Conservation (phyloP, 92 coral and sea anemone genomes). For the Palythoa caribaeorum region DNA sequence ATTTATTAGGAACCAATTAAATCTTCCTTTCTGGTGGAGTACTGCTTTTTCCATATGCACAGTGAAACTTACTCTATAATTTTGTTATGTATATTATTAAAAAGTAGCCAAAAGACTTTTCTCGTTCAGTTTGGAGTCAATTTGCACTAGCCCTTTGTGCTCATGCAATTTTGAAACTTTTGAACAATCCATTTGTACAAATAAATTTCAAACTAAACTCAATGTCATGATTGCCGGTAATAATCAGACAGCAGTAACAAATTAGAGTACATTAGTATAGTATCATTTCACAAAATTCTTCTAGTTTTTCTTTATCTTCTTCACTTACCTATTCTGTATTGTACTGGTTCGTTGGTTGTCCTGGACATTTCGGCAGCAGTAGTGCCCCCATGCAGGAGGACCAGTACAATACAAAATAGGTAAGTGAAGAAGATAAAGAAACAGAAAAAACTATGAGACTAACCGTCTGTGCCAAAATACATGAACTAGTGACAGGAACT, state of each 20-base stretch:
- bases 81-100: no score
- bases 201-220: no score
- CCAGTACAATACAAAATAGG: no score
- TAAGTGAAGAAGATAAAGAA: no score
- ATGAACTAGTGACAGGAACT: no score
- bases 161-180: neutral
- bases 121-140: neutral
- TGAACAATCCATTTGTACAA: neutral
- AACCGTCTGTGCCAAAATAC: no score
- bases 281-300: neutral
- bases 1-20: neutral
- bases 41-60: neutral
- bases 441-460: no score
- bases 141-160: neutral
- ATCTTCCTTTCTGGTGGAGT: neutral
- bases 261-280: neutral
- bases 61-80: conserved; percentile 6
- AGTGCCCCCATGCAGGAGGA: no score
- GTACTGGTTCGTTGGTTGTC: no score
- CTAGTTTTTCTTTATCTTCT: no score
- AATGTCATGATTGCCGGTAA: neutral
- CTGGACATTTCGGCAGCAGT: no score
- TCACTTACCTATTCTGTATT: no score
- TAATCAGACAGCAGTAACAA: neutral
- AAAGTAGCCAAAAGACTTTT: neutral